Evolutionary conservation across 2,797 vertebrate genomes (phyloP).

Genomic region (Takifugu rubripes): DNA sequence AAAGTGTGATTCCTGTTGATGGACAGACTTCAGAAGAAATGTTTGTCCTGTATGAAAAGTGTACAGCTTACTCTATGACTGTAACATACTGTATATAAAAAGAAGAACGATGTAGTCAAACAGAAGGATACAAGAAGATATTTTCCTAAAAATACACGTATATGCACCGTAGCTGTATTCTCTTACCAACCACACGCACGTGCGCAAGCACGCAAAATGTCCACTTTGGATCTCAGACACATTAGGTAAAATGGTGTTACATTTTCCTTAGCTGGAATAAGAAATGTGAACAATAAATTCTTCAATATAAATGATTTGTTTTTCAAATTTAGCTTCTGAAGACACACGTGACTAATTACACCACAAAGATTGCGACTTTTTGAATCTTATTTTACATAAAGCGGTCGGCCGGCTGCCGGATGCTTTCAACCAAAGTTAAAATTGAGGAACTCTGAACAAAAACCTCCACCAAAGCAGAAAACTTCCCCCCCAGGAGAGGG

Average conservation of each 20-base stretch:
- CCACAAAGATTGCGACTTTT: constrained; percentile 9
- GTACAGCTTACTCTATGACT: constrained; percentile 42
- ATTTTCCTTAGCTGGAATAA: constrained; percentile 9
- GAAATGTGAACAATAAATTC: not conserved
- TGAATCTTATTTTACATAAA: too few relatives aligned
- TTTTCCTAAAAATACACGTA: constrained; percentile 67
- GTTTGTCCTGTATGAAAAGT: constrained; percentile 31
- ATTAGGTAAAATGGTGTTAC: constrained; percentile 6
- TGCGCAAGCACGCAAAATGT: not conserved
- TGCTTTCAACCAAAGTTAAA: too few relatives aligned
- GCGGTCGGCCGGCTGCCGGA: too few relatives aligned
- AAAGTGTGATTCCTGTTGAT: constrained; percentile 2
- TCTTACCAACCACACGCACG: not conserved
- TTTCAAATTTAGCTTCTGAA: constrained; percentile 1
- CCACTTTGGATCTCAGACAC: constrained; percentile 2
- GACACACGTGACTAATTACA: constrained; percentile 1
- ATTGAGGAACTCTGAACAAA: too few relatives aligned
- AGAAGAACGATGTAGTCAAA: constrained; percentile 27
- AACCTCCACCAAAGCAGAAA: too few relatives aligned
- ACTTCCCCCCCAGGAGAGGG: too few relatives aligned
- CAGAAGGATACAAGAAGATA: constrained; percentile 48
- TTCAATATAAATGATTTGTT: not conserved
- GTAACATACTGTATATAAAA: constrained; percentile 64
- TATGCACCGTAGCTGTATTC: constrained; percentile 38
- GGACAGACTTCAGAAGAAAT: not conserved